Base-by-base conservation (phyloP, 2,888 invertebrate species). In the Bruchidius siliquastri region DNA sequence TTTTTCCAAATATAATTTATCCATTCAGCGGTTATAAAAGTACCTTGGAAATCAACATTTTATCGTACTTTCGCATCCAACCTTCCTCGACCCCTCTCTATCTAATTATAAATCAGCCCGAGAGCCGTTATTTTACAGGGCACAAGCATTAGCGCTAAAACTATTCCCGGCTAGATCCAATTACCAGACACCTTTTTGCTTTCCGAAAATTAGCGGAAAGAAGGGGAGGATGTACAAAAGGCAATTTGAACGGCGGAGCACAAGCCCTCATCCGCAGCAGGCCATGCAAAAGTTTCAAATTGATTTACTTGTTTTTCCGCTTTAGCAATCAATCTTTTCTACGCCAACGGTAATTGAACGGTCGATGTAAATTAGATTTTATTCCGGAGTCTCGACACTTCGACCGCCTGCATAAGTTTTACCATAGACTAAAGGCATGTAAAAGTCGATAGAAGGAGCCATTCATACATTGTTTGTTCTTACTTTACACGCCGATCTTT, bases 231-330 rank as follows among this genome's bases (percentile, higher is more conserved):
- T 49, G 49, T 49, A 49, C 49, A 68, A 68, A 20, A 68, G 22
- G 68, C 68, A 68, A 68, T 68, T 68, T 68, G 22, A 68, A 49
- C 13, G 49, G 49, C 49, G 49, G 49, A 3, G 49, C 49, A 21
- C 22, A 21, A 0, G 68, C 18, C 20, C 22, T 68, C 20, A 2
- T 1, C 1, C 49, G 49, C 49, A 18, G 49, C 13, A 3, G 49
- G 13, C 68, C 68, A 22, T 20, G 68, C 22, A 68, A 68, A 68
- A 68, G 68, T 73, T 72, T 67, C 20, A 69, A 75, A 75, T 75
- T 74, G 71, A 75, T 74, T 73, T 69, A 71, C 74, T 75, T 75
- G 74, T 75, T 76, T 75, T 74, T 74, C 73, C 73, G 69, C 70
- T 76, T 66, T 22, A 70, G 74, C 72, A 71, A 76, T 76, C 74